Base-by-base conservation (phyloP, 2,888 invertebrate genomes). In the Mayetiola destructor region DNA sequence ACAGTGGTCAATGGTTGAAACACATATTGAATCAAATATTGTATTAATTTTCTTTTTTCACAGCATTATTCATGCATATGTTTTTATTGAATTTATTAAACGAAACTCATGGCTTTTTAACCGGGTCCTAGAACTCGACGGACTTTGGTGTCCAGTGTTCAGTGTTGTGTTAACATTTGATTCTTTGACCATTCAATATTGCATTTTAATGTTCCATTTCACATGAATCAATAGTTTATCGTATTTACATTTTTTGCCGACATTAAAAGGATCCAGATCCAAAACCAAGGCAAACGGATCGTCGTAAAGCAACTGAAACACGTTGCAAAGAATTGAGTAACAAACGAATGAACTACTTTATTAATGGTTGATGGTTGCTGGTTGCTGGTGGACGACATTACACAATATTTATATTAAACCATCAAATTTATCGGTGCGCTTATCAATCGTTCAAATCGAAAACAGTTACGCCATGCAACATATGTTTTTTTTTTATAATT, bases 391-490 rank as follows among this genome's bases (percentile, higher is more conserved):
- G 48, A 27, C 2, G 27, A 48, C 29, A 48, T 48, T 48, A 48
- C 27, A 48, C 48, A 53, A 30, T 53, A 39, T 56, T 56, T 37
- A 39, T 57, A 57, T 52, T 57, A 52, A 57, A 57, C 48, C 57
- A 57, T 57, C 52, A 57, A 57, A 57, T 52, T 35, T 57, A 57
- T 57, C 57, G 40, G 36, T 4, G 16, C 48, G 48, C 32, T 57
- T 57, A 57, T 57, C 57, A 57, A 53, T 57, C n/a, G 37, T 35
- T 52, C 39, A 48, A 52, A 37, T 37, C 37, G 36, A 57, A 52
- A 52, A 42, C 42, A 39, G 56, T 56, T 39, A 32, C 30, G 32
- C 56, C 56, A 56, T 29, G 56, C 39, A 56, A 42, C 56, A 56
- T 56, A 56, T 56, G 56, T 56, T 40, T 29, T 30, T 18, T 14